phyloP scores from a whole-genome alignment of 2,113 vertebrate genomes.

The Pygoscelis antarcticus region DNA sequence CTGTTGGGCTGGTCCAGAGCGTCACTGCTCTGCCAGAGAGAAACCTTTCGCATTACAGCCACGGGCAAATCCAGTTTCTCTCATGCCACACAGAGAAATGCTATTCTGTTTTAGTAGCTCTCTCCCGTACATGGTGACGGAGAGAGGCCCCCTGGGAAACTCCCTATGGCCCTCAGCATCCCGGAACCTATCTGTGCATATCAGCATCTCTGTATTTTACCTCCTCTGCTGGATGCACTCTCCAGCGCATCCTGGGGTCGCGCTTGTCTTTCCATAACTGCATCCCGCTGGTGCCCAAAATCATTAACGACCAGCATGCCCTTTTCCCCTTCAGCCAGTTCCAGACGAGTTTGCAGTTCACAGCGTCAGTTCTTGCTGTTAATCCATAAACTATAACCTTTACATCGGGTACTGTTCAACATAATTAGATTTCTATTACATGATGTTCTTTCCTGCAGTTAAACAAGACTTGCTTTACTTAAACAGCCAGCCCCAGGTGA shows the following conservation, averaged over 20 bases:
- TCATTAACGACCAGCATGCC: slow-evolving; percentile 12
- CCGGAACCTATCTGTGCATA: not conserved
- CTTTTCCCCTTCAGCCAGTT: slow-evolving; percentile 37
- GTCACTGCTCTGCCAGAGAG: not conserved
- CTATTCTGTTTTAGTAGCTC: not conserved
- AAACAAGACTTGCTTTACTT: slow-evolving; percentile 28
- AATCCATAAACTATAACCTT: slow-evolving; percentile 60
- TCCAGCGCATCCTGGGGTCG: not conserved
- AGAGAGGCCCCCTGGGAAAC: not conserved
- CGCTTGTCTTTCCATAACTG: not conserved
- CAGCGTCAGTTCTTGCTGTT: not conserved
- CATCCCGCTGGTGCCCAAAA: not conserved
- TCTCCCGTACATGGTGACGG: accelerated
- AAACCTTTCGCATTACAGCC: not conserved
- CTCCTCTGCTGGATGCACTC: not conserved
- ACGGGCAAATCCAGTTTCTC: not conserved
- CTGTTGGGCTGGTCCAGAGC: not conserved
- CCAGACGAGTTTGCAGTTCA: not conserved
- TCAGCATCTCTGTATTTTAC: not conserved
- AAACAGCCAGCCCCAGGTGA: slow-evolving; percentile 11
- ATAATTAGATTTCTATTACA: slow-evolving; percentile 46
- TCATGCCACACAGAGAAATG: not conserved
- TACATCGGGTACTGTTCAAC: not conserved
- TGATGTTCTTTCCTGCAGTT: slow-evolving; percentile 39
- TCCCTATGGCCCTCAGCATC: not conserved